Percentiles rank a stretch among this genome's conserved stretches.
These are phyloP conservation scores for Sebastes alutus DNA, from an alignment of 2,797 vertebrate species.

Conservation along the genomic window DNA sequence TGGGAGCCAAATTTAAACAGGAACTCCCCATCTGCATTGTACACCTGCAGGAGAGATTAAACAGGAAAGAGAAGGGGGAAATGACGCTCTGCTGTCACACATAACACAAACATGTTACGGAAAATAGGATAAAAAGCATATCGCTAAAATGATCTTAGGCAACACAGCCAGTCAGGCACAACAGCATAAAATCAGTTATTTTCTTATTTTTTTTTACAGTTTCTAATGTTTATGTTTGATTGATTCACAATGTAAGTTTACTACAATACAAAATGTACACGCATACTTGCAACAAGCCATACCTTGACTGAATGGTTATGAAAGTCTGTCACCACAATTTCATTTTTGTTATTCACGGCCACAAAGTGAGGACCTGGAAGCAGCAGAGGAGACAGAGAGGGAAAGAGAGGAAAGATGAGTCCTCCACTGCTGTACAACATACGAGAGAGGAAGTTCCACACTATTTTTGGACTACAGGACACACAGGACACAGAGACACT, in stretches of 20 bases:
- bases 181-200: neutral
- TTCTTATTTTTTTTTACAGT: neutral
- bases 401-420: conserved; percentile 55
- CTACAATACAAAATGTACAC: neutral
- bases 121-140: neutral
- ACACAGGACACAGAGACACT: conserved; percentile 47
- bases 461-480: conserved; percentile 58
- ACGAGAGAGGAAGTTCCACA: conserved; percentile 43
- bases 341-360: conserved; percentile 97
- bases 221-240: neutral
- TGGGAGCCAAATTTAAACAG: conserved; percentile 98
- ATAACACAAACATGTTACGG: neutral
- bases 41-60: conserved; percentile 83
- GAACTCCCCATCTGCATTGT: conserved; percentile 95
- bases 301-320: conserved; percentile 99
- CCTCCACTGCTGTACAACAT: conserved; percentile 20
- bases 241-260: neutral
- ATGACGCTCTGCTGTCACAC: neutral
- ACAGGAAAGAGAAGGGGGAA: conserved; percentile 5
- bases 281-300: conserved; percentile 37
- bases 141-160: neutral
- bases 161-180: neutral
- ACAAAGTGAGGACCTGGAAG: conserved; percentile 94
- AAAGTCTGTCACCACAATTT: conserved; percentile 97
- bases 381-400: conserved; percentile 1